Base-by-base conservation (phyloP, 2,113 vertebrate species). In the Nothoprocta pentlandii region DNA sequence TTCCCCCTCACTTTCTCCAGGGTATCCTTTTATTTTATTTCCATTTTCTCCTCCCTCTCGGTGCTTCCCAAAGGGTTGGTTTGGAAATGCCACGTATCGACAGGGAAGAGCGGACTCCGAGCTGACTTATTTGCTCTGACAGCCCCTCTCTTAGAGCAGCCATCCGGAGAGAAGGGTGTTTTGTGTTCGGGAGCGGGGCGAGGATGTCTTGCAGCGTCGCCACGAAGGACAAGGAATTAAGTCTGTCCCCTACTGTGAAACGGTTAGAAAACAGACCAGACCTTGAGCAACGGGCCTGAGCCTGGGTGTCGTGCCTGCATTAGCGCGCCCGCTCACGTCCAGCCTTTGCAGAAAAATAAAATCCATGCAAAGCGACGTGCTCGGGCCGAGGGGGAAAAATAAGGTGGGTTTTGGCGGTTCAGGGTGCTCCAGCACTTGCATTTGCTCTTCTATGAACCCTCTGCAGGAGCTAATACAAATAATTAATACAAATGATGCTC, bases 201-300 rank as follows among this genome's bases (percentile, higher is more conserved):
- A 97, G 87, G 95, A 97, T 97, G 93, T 76, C 85, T 98, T 90
- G 46, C 68, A 93, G 61, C 63, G 0, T 93, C 97, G 88, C 97
- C 89, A 90, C 70, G 92, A 97, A 97, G 94, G 95, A 96, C 97
- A 98, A 98, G 97, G 96, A 98, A 97, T 98, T 97, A 98, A 97
- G 91, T 97, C 87, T 96, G 96, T 95, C 93, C 96, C 91, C 97
- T 91, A 96, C 97, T 96, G 96, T 88, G 97, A 97, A 98, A 96
- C 95, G 90, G 97, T 97, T 96, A 97, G 90, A 95, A 94, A 97
- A 97, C 85, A 76, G 94, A 97, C 98, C 95, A 95, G 95, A 96
- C 96, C 95, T 92, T 96, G 94, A 89, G 96, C 96, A 97, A 97
- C 91, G 80, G 51, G 92, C 46, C 91, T 87, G 90, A 87, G 94